A percentile compares a stretch with the other conserved stretches of the same genome.
phyloP scores from a whole-genome alignment of 2,113 vertebrate species.

The Polyodon spathula region DNA sequence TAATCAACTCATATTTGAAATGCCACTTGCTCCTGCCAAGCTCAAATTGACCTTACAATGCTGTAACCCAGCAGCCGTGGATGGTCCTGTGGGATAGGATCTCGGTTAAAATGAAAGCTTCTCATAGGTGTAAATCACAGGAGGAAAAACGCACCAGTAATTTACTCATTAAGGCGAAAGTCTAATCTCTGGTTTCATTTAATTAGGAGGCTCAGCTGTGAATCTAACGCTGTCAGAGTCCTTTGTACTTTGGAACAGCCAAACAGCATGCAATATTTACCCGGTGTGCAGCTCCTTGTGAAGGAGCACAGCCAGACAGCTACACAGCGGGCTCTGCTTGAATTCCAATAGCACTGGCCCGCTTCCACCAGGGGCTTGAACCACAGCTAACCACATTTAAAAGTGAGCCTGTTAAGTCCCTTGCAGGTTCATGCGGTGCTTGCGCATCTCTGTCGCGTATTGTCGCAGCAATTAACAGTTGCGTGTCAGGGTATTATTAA shows the following conservation, averaged over 20 bases:
- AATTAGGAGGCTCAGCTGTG: constrained; percentile 3
- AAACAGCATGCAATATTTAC: constrained; percentile 2
- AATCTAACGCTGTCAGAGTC: not conserved
- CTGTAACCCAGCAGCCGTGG: not conserved
- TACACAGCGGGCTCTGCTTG: not conserved
- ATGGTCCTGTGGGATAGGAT: not conserved
- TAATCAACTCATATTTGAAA: not conserved
- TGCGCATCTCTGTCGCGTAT: too few species aligned
- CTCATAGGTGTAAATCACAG: constrained; percentile 11
- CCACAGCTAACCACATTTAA: not conserved
- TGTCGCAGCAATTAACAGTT: too few species aligned
- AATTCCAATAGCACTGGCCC: not conserved
- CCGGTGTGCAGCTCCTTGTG: not conserved
- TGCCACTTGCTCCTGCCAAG: not conserved
- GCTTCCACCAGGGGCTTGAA: not conserved
- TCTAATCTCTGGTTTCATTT: constrained; percentile 13
- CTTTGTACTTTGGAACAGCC: not conserved
- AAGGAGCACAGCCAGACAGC: not conserved
- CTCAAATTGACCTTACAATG: not conserved
- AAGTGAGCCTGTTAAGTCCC: too few species aligned
- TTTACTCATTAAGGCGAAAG: constrained; percentile 6
- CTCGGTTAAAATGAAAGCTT: constrained; percentile 7
- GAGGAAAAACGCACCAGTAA: not conserved
- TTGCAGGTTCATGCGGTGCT: too few species aligned
- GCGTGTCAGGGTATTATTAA: too few species aligned